These are phyloP conservation scores for Polyommatus icarus DNA, from an alignment of 2,888 invertebrate genomes.

Conservation along the genomic window DNA sequence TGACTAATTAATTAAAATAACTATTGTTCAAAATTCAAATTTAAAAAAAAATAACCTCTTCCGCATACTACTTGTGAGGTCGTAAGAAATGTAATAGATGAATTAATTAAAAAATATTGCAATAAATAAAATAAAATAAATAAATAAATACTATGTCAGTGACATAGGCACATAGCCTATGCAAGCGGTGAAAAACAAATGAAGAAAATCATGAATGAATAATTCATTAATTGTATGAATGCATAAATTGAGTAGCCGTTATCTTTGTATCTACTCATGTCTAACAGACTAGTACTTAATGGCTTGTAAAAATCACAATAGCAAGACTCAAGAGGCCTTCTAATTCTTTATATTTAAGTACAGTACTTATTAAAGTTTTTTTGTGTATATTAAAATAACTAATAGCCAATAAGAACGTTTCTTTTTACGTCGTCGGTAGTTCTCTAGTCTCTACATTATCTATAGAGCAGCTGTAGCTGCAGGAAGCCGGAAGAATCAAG, in stretches of 20 bases:
- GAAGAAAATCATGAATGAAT: neutral
- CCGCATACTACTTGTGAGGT: neutral
- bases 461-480: too few species aligned
- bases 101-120: neutral
- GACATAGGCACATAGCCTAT: neutral
- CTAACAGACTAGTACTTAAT: neutral
- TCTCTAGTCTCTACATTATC: too few species aligned
- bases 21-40: neutral
- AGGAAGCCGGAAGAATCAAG: too few species aligned
- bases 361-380: too few species aligned
- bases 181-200: neutral
- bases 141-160: too few species aligned
- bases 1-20: constrained; percentile 16
- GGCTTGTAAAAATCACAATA: too few species aligned
- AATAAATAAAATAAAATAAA: too few species aligned
- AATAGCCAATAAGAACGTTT: too few species aligned
- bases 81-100: constrained; percentile 2
- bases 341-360: too few species aligned
- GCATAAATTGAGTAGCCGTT: neutral
- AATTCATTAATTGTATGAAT: neutral
- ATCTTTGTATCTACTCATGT: neutral
- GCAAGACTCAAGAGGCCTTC: too few species aligned
- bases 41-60: neutral
- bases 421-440: too few species aligned
- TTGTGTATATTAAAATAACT: too few species aligned